phyloP scores from a whole-genome alignment of 2,113 vertebrate genomes.

The Grantiella picta region DNA sequence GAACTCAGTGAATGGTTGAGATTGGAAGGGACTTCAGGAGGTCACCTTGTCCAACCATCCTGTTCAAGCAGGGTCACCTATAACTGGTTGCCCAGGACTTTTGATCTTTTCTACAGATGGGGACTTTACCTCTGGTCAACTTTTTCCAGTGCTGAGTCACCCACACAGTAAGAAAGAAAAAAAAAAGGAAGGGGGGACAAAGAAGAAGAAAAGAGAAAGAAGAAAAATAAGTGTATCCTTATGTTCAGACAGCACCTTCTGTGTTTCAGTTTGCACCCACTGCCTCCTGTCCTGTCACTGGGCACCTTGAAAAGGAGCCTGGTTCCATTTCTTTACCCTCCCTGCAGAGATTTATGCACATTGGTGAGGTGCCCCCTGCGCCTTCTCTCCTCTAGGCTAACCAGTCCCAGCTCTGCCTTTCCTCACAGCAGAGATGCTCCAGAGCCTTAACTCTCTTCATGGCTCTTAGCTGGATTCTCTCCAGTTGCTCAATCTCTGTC shows the following conservation, averaged over 20 bases:
- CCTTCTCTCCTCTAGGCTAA: background rate
- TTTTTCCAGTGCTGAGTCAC: background rate
- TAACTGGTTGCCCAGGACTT: background rate
- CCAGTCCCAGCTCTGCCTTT: background rate
- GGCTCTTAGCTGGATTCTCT: background rate
- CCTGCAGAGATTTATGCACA: background rate
- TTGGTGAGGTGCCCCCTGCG: background rate
- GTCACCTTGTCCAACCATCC: background rate
- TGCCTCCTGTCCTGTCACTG: background rate
- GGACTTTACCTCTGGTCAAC: background rate
- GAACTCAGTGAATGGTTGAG: background rate
- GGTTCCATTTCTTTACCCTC: too few relatives aligned
- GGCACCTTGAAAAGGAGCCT: background rate
- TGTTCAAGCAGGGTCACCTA: background rate
- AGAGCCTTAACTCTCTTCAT: background rate
- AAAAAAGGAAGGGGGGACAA: background rate
- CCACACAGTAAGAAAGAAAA: background rate
- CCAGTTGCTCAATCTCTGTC: background rate
- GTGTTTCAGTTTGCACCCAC: background rate
- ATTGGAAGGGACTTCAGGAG: background rate
- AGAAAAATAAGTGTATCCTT: background rate
- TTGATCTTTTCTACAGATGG: background rate
- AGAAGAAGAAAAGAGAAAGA: background rate
- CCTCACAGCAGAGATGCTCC: background rate
- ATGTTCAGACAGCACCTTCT: background rate